A percentile compares a stretch with the other conserved stretches of the same genome.
phyloP scores from a whole-genome alignment of 2,113 vertebrate species.

The Paratilapia polleni region DNA sequence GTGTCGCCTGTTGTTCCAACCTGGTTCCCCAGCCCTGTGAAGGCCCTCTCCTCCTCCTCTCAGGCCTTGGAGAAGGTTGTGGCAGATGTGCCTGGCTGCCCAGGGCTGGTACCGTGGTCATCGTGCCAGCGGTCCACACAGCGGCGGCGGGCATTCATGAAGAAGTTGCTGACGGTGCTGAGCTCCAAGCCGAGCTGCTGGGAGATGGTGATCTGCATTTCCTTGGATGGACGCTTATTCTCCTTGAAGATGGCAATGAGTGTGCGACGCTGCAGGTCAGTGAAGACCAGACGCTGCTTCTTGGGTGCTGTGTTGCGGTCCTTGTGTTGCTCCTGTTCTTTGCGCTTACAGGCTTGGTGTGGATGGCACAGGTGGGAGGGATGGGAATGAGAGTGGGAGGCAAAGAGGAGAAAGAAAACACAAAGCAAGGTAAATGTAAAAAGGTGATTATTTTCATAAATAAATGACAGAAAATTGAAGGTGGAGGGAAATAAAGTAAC shows the following conservation, averaged over 20 bases:
- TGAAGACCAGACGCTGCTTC: constrained; percentile 98
- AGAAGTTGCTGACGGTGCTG: constrained; percentile 99
- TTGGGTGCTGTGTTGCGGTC: constrained; percentile 94
- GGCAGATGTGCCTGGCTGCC: constrained; percentile 86
- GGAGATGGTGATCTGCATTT: constrained; percentile 99
- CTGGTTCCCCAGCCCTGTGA: constrained; percentile 42
- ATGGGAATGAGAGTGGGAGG: constrained; percentile 67
- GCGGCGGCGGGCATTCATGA: constrained; percentile 98
- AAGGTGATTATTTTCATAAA: constrained; percentile 36
- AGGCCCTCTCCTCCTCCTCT: constrained; percentile 75
- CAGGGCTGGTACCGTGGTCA: constrained; percentile 87
- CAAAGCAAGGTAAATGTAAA: constrained; percentile 77
- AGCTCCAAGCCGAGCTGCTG: constrained; percentile 98
- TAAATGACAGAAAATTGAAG: constrained; percentile 21
- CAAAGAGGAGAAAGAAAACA: constrained; percentile 65
- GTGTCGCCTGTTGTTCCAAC: constrained; percentile 46
- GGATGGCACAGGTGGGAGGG: constrained; percentile 67
- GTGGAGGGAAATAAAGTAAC: constrained; percentile 36
- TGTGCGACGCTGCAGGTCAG: constrained; percentile 97
- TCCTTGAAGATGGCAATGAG: constrained; percentile 99
- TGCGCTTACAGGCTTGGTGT: constrained; percentile 94
- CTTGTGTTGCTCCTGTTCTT: constrained; percentile 98
- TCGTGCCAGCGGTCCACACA: constrained; percentile 97
- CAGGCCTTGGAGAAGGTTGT: constrained; percentile 98
- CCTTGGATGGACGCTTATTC: constrained; percentile 97